A percentile compares a stretch with the other conserved stretches of the same genome.
Evolutionary conservation across 2,888 invertebrate species (phyloP).

Genomic region (Cyclophora punctaria): DNA sequence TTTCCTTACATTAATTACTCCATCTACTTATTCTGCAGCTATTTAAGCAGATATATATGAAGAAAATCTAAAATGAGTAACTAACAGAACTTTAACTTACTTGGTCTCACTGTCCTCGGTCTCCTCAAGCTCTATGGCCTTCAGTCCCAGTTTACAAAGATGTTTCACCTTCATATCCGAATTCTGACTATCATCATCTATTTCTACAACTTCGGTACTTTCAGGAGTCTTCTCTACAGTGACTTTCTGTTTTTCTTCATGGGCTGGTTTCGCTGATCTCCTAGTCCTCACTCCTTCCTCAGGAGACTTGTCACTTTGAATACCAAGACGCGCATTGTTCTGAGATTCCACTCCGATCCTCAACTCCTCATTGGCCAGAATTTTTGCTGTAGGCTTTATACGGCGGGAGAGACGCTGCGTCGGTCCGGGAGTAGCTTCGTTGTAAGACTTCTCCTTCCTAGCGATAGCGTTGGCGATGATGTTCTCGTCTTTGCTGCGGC

Average conservation of each 20-base stretch:
- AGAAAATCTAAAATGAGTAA: neutral
- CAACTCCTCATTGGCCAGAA: conserved; percentile 78
- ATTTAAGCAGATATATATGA: neutral
- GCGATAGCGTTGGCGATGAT: conserved; percentile 82
- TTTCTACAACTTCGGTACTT: conserved; percentile 17
- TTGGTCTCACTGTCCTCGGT: conserved; percentile 32
- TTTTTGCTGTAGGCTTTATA: conserved; percentile 80
- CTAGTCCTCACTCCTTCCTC: conserved; percentile 58
- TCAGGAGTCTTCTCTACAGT: conserved; percentile 17
- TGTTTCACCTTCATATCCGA: conserved; percentile 75
- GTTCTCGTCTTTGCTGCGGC: conserved; percentile 79
- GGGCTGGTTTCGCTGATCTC: conserved; percentile 37
- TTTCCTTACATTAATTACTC: too few species aligned
- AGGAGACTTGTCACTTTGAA: conserved; percentile 42
- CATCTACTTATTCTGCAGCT: too few species aligned
- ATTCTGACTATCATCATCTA: conserved; percentile 46
- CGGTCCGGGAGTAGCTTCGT: conserved; percentile 51
- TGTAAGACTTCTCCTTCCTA: conserved; percentile 81
- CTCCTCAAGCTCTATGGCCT: conserved; percentile 50
- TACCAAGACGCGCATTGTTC: conserved; percentile 71
- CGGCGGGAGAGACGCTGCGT: conserved; percentile 61
- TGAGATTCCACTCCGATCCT: conserved; percentile 74
- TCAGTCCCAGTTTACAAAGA: conserved; percentile 71
- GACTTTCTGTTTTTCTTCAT: conserved; percentile 13
- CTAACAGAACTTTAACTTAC: conserved; percentile 3